Evolutionary conservation across 2,113 vertebrate genomes (phyloP).

Genomic region (Sinocyclocheilus rhinocerous): DNA sequence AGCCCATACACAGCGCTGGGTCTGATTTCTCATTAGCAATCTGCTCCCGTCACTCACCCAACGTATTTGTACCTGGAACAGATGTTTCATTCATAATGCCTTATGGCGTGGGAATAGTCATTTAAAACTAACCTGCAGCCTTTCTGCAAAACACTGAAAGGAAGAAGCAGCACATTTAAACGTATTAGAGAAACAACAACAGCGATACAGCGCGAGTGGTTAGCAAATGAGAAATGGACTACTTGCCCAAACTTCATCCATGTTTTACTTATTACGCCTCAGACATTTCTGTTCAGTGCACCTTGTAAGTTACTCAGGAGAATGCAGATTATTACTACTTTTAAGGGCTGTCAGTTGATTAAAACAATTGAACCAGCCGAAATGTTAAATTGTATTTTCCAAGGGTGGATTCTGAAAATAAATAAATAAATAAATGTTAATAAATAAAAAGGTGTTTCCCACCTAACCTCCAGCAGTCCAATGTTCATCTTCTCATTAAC

Average conservation of each 20-base stretch:
- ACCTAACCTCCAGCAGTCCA: no score
- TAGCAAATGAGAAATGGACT: not conserved
- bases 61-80: slow-evolving; percentile 35
- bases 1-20: slow-evolving; percentile 29
- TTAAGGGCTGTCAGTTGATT: not conserved
- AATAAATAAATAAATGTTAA: no score
- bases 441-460: no score
- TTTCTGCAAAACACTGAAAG: slow-evolving; percentile 11
- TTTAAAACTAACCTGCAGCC: slow-evolving; percentile 41
- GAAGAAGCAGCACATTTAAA: not conserved
- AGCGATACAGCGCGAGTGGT: not conserved
- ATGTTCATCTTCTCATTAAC: no score
- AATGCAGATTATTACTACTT: not conserved
- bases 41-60: not conserved
- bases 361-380: not conserved
- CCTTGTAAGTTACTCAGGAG: not conserved
- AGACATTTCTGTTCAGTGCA: not conserved
- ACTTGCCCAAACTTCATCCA: not conserved
- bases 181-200: slow-evolving; percentile 34
- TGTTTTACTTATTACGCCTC: not conserved
- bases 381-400: not conserved
- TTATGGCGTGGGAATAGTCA: slow-evolving; percentile 35
- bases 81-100: slow-evolving; percentile 48
- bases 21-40: slow-evolving; percentile 49
- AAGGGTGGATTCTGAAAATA: no score